A percentile compares a stretch with the other conserved stretches of the same genome.
Evolutionary conservation across 2,113 vertebrate species (phyloP).

Genomic region (Gymnorhina tibicen): DNA sequence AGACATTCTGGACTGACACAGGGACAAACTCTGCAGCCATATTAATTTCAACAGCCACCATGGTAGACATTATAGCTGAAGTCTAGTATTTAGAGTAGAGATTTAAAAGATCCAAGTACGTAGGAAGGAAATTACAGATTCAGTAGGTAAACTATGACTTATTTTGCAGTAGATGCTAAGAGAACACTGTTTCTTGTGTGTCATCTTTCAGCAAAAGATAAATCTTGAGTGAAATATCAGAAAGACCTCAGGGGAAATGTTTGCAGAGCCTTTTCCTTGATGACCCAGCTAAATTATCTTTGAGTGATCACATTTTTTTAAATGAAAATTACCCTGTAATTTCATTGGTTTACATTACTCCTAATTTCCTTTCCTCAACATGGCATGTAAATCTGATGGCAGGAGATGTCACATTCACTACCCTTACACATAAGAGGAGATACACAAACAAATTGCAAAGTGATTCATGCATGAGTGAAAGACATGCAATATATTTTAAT

Average conservation of each 20-base stretch:
- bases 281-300: neutral
- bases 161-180: neutral
- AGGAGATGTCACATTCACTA: neutral
- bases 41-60: neutral
- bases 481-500: neutral
- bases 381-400: neutral
- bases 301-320: neutral
- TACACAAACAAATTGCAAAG: neutral
- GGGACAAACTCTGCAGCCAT: neutral
- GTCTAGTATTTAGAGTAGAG: neutral
- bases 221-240: neutral
- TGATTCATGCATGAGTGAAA: neutral
- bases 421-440: neutral
- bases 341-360: neutral
- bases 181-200: neutral
- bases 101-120: neutral
- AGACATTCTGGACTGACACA: neutral
- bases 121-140: neutral
- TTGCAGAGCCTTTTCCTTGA: neutral
- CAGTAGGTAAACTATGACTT: neutral
- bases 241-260: neutral
- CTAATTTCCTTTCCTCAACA: neutral
- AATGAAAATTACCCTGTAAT: neutral
- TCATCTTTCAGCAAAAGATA: neutral
- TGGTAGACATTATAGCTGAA: neutral